A percentile compares a stretch with the other conserved stretches of the same genome.
These are phyloP conservation scores for Listronotus bonariensis DNA, from an alignment of 1,140 invertebrate genomes.

Conservation along the genomic window DNA sequence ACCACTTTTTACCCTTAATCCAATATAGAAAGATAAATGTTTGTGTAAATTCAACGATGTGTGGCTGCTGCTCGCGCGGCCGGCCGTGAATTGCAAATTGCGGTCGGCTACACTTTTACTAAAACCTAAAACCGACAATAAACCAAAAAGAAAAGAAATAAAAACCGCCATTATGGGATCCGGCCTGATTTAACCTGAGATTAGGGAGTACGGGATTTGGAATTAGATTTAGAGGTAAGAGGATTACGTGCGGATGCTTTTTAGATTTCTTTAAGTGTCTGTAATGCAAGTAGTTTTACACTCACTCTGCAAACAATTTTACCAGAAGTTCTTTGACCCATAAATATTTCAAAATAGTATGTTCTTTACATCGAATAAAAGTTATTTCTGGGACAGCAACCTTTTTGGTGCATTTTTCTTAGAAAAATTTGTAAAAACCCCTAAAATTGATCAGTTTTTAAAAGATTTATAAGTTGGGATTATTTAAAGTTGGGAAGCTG, in stretches of 20 bases:
- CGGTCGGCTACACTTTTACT: slow-evolving; percentile 26
- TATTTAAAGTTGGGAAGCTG: no score
- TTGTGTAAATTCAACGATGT: slow-evolving; percentile 19
- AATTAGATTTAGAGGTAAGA: slow-evolving; percentile 22
- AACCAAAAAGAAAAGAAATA: slow-evolving; percentile 22
- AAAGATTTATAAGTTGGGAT: no score
- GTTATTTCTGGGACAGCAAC: no score
- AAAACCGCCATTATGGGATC: slow-evolving; percentile 29
- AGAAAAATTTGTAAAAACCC: no score
- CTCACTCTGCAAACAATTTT: no score
- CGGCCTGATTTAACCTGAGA: slow-evolving; percentile 33
- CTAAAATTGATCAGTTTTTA: no score
- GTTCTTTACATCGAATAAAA: no score
- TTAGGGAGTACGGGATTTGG: slow-evolving; percentile 23
- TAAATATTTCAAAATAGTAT: no score
- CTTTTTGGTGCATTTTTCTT: no score
- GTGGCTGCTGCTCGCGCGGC: slow-evolving; percentile 1
- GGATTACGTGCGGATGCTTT: slow-evolving; percentile 6
- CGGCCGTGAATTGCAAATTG: slow-evolving; percentile 30
- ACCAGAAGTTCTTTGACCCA: no score
- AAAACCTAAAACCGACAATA: slow-evolving; percentile 31
- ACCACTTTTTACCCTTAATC: no score
- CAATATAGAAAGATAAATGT: slow-evolving; percentile 20
- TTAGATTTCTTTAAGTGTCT: not conserved
- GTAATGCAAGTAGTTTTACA: no score